Evolutionary conservation across 2,113 vertebrate genomes (phyloP).

Genomic region (Bubo blakistoni): DNA sequence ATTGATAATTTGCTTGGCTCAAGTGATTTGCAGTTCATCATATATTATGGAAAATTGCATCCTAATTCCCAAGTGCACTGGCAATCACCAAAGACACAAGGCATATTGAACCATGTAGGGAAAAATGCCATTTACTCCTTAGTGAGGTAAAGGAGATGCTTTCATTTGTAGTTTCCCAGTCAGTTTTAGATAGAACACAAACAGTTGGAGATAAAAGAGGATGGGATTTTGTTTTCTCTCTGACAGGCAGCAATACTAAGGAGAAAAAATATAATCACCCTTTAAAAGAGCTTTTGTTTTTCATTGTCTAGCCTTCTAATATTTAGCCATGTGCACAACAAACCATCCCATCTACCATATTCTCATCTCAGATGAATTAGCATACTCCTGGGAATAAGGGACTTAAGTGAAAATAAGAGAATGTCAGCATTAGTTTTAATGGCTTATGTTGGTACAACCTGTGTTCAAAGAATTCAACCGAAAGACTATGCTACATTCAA

Average conservation of each 20-base stretch:
- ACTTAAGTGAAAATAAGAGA: neutral
- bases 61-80: neutral
- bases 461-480: neutral
- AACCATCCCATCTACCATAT: neutral
- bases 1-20: slow-evolving; percentile 3
- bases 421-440: neutral
- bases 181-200: neutral
- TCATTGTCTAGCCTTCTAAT: neutral
- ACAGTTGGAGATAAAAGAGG: neutral
- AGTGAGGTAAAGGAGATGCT: neutral
- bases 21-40: neutral
- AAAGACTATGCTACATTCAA: neutral
- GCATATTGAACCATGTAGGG: neutral
- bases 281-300: neutral
- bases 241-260: neutral
- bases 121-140: neutral
- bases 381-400: neutral
- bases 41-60: neutral
- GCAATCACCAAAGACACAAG: neutral
- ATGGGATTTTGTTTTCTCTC: neutral
- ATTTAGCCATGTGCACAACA: neutral
- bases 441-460: neutral
- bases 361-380: neutral
- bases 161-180: neutral
- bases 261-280: neutral